Evolutionary conservation across 2,888 invertebrate species (phyloP).

Genomic region (Pharmacophagus antenor): DNA sequence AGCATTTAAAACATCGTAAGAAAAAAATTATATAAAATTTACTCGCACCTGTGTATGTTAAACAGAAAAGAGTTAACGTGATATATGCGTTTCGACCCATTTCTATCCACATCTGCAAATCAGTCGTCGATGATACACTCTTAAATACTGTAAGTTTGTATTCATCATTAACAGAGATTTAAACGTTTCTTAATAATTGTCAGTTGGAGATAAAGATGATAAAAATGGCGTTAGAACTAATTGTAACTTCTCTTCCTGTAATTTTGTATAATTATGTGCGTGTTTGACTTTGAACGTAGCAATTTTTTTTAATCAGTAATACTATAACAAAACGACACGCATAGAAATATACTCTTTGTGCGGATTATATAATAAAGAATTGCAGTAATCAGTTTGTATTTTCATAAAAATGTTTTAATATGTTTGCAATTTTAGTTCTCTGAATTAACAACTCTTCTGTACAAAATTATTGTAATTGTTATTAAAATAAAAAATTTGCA

Average conservation of each 20-base stretch:
- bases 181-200: conserved; percentile 17
- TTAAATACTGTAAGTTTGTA: conserved; percentile 18
- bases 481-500: too few species aligned
- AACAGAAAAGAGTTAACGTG: background rate
- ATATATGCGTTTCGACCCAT: conserved; percentile 9
- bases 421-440: background rate
- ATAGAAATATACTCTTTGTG: background rate
- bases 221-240: conserved; percentile 15
- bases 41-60: conserved; percentile 2
- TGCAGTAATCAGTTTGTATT: background rate
- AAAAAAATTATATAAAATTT: conserved; percentile 1
- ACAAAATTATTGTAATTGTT: too few species aligned
- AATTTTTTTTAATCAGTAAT: background rate
- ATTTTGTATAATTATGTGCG: conserved; percentile 8
- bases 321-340: background rate
- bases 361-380: background rate
- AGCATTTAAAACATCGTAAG: background rate
- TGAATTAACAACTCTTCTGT: too few species aligned
- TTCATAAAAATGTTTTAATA: background rate
- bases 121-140: background rate
- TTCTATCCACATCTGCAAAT: background rate
- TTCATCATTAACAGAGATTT: conserved; percentile 9
- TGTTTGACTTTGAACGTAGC: background rate
- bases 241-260: conserved; percentile 7
- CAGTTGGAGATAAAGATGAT: conserved; percentile 17